Evolutionary conservation across 64 coral and sea anemone genomes (phyloP).

Genomic region (Montipora cactus): DNA sequence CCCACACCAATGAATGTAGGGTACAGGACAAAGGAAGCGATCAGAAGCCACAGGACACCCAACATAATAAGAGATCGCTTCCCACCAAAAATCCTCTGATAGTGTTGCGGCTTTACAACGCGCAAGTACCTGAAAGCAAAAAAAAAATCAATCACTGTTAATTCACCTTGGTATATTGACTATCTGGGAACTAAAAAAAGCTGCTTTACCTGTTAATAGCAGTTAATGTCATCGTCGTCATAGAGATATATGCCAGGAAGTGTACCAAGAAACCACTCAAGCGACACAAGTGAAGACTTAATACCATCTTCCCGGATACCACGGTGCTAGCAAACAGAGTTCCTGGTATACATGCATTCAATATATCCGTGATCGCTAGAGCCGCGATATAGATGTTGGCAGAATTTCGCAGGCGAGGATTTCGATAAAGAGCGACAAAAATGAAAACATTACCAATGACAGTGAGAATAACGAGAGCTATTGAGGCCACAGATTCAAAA

Average conservation of each 20-base stretch:
- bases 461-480: neutral
- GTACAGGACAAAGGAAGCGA: constrained; percentile 2
- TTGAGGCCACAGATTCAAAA: constrained; percentile 5
- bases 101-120: constrained; percentile 8
- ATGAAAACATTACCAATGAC: constrained; percentile 37
- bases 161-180: too few species aligned
- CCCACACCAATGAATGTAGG: neutral
- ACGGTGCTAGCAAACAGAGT: constrained; percentile 23
- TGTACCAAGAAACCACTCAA: constrained; percentile 37
- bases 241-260: constrained; percentile 38
- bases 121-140: constrained; percentile 17
- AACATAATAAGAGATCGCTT: neutral
- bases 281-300: neutral
- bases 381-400: constrained; percentile 35
- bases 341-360: constrained; percentile 27
- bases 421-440: constrained; percentile 6
- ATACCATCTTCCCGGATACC: neutral
- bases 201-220: constrained; percentile 21
- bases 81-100: neutral
- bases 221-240: constrained; percentile 43
- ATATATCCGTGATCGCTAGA: neutral
- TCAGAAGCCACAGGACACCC: constrained; percentile 11
- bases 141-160: neutral
- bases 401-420: constrained; percentile 15
- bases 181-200: neutral